phyloP scores from a whole-genome alignment of 2,888 invertebrate genomes.

The Clepsis dumicolana region DNA sequence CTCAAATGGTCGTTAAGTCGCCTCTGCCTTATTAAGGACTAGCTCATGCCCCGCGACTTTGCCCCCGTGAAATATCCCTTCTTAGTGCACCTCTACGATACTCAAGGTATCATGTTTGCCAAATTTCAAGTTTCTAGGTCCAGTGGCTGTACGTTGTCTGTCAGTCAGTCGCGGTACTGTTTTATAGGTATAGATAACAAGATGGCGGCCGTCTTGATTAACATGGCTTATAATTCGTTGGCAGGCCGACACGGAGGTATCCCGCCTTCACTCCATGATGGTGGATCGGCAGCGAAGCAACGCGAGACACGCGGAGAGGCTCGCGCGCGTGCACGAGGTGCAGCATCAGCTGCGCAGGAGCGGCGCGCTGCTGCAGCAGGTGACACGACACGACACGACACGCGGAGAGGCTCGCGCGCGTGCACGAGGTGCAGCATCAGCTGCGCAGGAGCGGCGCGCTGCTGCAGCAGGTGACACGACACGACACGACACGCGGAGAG shows the following conservation, averaged over 20 bases:
- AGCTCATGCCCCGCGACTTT: too few species aligned
- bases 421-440: constrained; percentile 8
- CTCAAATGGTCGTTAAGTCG: too few species aligned
- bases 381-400: constrained; percentile 62
- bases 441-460: background rate
- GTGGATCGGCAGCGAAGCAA: constrained; percentile 94
- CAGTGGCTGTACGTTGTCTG: too few species aligned
- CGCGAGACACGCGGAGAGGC: constrained; percentile 94
- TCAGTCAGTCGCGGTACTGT: too few species aligned
- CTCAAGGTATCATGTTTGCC: too few species aligned
- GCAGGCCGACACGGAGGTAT: constrained; percentile 91
- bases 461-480: constrained; percentile 7
- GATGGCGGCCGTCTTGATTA: too few species aligned
- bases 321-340: constrained; percentile 93
- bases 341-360: constrained; percentile 93
- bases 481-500: constrained; percentile 51
- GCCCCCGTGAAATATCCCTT: too few species aligned
- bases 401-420: background rate
- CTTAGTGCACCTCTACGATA: too few species aligned
- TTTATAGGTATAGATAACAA: too few species aligned
- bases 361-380: constrained; percentile 88
- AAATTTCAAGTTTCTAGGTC: too few species aligned
- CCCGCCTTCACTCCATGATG: constrained; percentile 88
- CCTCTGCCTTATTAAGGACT: too few species aligned
- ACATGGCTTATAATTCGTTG: background rate